phyloP scores from a whole-genome alignment of 2,113 vertebrate genomes.

The Amblyornis subalaris region DNA sequence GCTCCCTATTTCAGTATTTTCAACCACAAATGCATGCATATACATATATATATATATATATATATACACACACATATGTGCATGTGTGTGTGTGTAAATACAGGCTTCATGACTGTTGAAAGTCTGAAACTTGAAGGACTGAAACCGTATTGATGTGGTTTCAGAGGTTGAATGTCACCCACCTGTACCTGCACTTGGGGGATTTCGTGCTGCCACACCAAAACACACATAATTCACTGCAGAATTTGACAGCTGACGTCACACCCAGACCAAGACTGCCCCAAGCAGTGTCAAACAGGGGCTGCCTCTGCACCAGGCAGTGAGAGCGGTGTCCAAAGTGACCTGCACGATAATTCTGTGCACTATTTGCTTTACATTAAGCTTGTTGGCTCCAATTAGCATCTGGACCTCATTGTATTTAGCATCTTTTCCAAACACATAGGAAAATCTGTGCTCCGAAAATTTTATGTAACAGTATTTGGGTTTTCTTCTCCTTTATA shows the following conservation, averaged over 20 bases:
- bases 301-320: background rate
- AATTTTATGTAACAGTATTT: background rate
- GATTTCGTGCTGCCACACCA: rapidly evolving
- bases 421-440: background rate
- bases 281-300: background rate
- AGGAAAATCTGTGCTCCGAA: background rate
- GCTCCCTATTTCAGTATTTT: background rate
- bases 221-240: background rate
- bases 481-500: background rate
- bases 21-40: background rate
- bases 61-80: rapidly evolving
- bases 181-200: background rate
- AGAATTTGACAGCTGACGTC: background rate
- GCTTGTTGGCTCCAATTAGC: background rate
- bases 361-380: background rate
- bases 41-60: rapidly evolving
- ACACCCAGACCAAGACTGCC: background rate
- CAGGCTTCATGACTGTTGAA: background rate
- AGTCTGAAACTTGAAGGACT: background rate
- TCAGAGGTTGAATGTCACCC: background rate
- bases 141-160: background rate
- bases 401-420: background rate
- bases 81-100: background rate
- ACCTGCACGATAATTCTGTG: background rate
- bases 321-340: rapidly evolving